Evolutionary conservation across 2,888 invertebrate species (phyloP), one percentile per base, ranked within the genome.

Genomic region (Lymantria monacha): DNA sequence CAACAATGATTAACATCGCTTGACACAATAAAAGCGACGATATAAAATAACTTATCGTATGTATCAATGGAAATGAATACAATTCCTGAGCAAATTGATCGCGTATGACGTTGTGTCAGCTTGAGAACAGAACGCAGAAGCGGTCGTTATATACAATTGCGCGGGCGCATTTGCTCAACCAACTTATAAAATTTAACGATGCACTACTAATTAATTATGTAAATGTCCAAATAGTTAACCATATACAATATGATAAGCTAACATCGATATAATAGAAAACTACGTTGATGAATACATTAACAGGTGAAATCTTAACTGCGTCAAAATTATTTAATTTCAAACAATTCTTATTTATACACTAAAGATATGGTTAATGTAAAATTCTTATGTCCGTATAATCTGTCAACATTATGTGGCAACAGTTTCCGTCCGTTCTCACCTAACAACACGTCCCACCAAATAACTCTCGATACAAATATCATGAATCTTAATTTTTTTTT

Each of bases 221-320:
- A 76, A 80, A 75, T 82, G 81, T 83, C 78, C 76, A 74, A 79
- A 83, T 75, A 66, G 72, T 81, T 72, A 83, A 82, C 78, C 85
- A 83, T 79, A 79, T 83, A 64, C 61, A 83, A 81, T 83, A 76
- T 81, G 85, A 86, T 82, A 83, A 84, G 83, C 89, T 89, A 88
- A 88, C 88, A 88, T 81, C 72, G 76, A 86, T 82, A 87, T 85
- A 22, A 83, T 79, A 83, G 13, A 14, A 57, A 72, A 73, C 85
- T 88, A 88, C 84, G 71, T 79, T 80, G 85, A 87, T 87, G 89
- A 85, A 79, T 85, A 86, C 84, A 85, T 85, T 89, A 89, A 90
- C 91, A 89, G 89, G 90, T 90, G 90, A 86, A 22, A 69, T 72
- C 66, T 77, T 85, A 87, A 85, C 82, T 79, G 83, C 80, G 81